phyloP scores from a whole-genome alignment of 2,888 invertebrate species.

The Trissolcus japonicus region DNA sequence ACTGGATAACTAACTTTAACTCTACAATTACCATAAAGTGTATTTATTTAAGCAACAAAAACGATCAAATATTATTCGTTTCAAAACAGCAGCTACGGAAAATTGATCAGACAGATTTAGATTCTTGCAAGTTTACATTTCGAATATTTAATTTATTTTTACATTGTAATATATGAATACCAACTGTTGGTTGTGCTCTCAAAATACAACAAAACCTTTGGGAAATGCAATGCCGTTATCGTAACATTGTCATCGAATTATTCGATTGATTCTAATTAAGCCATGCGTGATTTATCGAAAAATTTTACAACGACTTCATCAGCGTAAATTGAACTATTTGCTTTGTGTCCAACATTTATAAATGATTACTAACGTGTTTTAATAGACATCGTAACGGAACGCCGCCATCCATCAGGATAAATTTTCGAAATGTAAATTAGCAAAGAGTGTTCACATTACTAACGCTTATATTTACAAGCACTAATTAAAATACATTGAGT shows the following conservation, averaged over 20 bases:
- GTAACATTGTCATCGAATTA: too few relatives aligned
- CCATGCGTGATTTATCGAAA: constrained; percentile 14
- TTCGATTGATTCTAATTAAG: neutral
- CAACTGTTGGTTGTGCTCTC: too few relatives aligned
- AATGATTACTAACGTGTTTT: constrained; percentile 23
- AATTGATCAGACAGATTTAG: too few relatives aligned
- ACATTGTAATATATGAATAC: too few relatives aligned
- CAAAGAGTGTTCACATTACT: constrained; percentile 13
- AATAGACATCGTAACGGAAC: constrained; percentile 25
- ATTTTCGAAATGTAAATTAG: constrained; percentile 34
- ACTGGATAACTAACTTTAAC: constrained; percentile 13
- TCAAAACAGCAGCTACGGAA: too few relatives aligned
- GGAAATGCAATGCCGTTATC: too few relatives aligned
- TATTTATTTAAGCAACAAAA: neutral
- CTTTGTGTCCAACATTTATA: constrained; percentile 18
- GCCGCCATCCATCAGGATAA: constrained; percentile 28
- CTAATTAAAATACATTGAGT: too few relatives aligned
- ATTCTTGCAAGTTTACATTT: too few relatives aligned
- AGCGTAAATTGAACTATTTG: constrained; percentile 4
- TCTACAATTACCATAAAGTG: neutral
- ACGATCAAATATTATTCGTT: too few relatives aligned
- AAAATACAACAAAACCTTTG: too few relatives aligned
- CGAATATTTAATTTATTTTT: too few relatives aligned
- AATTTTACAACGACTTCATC: constrained; percentile 26
- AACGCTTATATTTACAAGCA: constrained; percentile 15